Evolutionary conservation across 2,888 invertebrate species (phyloP), one percentile per base, ranked within the genome.

Genomic region (Stenolophus ochropezus): DNA sequence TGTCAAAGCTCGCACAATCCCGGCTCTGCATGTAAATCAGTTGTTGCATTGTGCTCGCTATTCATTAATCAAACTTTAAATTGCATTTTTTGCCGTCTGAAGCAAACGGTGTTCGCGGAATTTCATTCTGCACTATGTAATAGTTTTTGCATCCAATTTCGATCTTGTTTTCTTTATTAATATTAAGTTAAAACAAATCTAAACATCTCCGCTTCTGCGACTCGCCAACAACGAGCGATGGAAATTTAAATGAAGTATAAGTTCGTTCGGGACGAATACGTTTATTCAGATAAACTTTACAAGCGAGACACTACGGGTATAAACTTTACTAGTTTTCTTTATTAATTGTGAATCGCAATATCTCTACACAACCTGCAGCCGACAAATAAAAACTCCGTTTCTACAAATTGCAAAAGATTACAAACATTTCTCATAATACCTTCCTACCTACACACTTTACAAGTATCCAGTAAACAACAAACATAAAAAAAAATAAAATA

Each of bases 21-120:
- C 20, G 25, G 23, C 16, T 14, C 14, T 27, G 33, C 65, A 69
- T 69, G 65, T 69, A 69, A 69, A 69, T 69, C 65, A 69, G 65
- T 69, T 69, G 61, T 65, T 18, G 65, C 49, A 49, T 74, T 74
- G 51, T 56, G 27, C 53, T 53, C 53, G 11, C 85, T 85, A 85
- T 85, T 85, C 86, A 86, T 86, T 86, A 86, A 86, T 86, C 86
- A 86, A 86, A 86, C 84, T 86, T 86, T 86, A 86, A 86, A 86
- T 86, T 86, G 86, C 85, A 84, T 86, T 86, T 86, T 86, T 86
- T 86, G 83, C 83, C 65, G 56, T 23, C 65, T 18, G 69, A 83
- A 61, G 53, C 25, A 47, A 79, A 51, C 65, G 69, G 27, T 47
- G 49, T 47, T 85, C 83, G 82, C 49, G 81, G 51, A 86, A 85